Conservation (phyloP, 2,888 invertebrate species). For the Catocala fraxini region DNA sequence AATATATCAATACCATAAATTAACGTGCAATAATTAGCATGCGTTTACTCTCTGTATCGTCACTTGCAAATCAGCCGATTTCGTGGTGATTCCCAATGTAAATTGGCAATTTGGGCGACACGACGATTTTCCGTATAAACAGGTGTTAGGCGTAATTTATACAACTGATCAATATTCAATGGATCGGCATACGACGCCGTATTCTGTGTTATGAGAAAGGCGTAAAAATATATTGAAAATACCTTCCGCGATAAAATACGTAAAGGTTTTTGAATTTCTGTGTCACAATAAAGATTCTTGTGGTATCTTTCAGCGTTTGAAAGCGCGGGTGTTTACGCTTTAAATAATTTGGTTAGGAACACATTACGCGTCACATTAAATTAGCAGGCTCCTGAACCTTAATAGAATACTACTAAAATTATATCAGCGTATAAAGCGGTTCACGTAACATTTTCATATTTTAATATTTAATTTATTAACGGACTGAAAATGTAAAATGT, state of each 20-base stretch:
- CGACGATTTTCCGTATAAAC: slow-evolving; percentile 69
- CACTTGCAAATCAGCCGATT: slow-evolving; percentile 54
- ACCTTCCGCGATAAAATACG: neutral
- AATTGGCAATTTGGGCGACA: slow-evolving; percentile 74
- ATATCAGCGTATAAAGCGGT: too few species aligned
- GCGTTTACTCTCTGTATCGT: slow-evolving; percentile 30
- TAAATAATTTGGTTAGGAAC: too few species aligned
- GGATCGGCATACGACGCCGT: slow-evolving; percentile 43
- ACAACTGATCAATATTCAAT: slow-evolving; percentile 69
- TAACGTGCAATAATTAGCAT: neutral
- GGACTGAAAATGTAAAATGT: too few species aligned
- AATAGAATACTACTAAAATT: too few species aligned
- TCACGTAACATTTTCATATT: too few species aligned
- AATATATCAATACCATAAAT: too few species aligned
- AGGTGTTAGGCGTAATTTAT: slow-evolving; percentile 71
- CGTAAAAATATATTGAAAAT: slow-evolving; percentile 20
- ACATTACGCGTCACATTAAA: too few species aligned
- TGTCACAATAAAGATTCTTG: neutral
- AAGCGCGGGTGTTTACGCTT: too few species aligned
- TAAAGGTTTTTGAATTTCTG: neutral
- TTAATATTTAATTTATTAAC: too few species aligned
- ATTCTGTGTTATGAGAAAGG: slow-evolving; percentile 35
- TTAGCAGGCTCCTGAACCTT: too few species aligned
- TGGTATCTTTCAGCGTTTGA: neutral
- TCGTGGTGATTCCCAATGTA: slow-evolving; percentile 70